A percentile compares a stretch with the other conserved stretches of the same genome.
Evolutionary conservation across 23 tunicate species (phyloP).

Genomic region (Trididemnum nubilum): DNA sequence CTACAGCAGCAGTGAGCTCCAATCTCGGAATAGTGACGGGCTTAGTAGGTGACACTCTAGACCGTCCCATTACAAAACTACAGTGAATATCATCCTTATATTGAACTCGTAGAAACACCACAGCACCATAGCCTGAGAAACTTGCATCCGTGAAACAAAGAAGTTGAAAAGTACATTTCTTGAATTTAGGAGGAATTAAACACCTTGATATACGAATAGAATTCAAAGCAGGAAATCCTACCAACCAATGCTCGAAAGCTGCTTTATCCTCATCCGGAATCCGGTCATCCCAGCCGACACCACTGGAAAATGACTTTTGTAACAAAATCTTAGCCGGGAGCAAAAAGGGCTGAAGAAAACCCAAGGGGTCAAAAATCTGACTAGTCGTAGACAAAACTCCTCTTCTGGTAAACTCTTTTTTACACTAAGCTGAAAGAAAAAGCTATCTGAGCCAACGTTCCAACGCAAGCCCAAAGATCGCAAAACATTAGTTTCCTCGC

Average conservation of each 20-base stretch:
- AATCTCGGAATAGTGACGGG: neutral
- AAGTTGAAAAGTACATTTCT: neutral
- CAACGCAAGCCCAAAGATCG: too few species aligned
- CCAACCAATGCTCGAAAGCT: neutral
- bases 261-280: neutral
- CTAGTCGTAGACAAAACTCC: neutral
- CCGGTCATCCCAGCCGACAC: conserved; percentile 1
- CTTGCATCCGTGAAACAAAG: neutral
- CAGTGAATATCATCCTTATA: neutral
- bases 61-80: conserved; percentile 3
- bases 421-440: neutral
- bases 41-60: neutral
- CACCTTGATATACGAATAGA: neutral
- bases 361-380: conserved; percentile 16
- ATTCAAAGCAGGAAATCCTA: neutral
- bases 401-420: neutral
- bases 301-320: neutral
- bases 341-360: conserved; percentile 13
- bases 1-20: conserved; percentile 14
- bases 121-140: neutral
- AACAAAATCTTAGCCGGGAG: neutral
- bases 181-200: too few species aligned
- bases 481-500: too few species aligned
- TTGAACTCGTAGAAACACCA: neutral
- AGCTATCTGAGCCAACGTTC: neutral